Base-by-base conservation (phyloP, 2,888 invertebrate genomes). In the Helobdella robusta region DNA sequence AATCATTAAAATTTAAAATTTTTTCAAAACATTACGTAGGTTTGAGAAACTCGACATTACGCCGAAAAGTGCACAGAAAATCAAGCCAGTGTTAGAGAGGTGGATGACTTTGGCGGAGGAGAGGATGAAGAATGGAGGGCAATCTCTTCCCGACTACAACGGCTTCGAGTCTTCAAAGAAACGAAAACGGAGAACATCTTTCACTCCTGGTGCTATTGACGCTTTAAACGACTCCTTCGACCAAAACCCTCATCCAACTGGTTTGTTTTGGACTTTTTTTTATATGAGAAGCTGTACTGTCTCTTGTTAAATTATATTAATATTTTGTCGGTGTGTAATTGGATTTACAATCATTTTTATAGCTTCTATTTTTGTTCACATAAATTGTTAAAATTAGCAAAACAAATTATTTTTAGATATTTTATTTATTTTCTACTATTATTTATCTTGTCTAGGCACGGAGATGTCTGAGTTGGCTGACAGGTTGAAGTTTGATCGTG, bases 31-130 rank as follows among this genome's bases (percentile, higher is more conserved):
- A 15, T 15, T 15, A 40, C n/a, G 40, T 67, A 78, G 79, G 88
- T 95, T 95, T 86, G 95, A 95, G 84, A 95, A 95, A 84, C 85
- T 95, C 83, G 95, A 95, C 84, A 95, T 95, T 78, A 95, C 95
- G 78, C 95, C 95, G 80, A 94, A 95, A 84, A 94, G 94, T 85
- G 95, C 95, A 77, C 93, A 93, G 84, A 95, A 95, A 85, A 95
- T 95, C 81, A 94, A 94, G 82, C 95, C 95, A 73, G 95, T 95
- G 75, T 85, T 95, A 79, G 95, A 95, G 82, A 86, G 89, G 82
- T 95, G 95, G 95, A 94, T 95, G 93, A 89, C 89, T 82, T 94
- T 95, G 82, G 94, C 94, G 65, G 94, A 95, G 84, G 92, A 93
- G 84, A 89, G 93, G 87, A 93, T 78, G 67, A 78, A 78, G 68